These are phyloP conservation scores for Eubucco bourcierii DNA, from an alignment of 2,113 vertebrate genomes.

Conservation along the genomic window DNA sequence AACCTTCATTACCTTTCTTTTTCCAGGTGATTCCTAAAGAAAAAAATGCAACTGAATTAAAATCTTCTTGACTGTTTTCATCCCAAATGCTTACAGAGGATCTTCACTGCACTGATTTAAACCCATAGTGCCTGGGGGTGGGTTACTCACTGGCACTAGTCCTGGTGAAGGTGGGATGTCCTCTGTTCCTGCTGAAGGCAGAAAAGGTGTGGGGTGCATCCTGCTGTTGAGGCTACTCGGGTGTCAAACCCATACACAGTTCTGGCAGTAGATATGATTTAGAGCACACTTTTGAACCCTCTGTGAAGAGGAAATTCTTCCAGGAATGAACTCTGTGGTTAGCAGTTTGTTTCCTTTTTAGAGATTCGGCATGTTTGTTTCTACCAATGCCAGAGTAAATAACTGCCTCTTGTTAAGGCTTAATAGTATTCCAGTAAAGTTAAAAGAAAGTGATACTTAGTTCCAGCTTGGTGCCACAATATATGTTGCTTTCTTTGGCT, in stretches of 20 bases:
- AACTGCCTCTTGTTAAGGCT: constrained; percentile 15
- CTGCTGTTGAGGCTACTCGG: not conserved
- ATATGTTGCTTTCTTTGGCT: not conserved
- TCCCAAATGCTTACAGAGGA: not conserved
- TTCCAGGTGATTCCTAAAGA: not conserved
- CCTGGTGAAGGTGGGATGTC: not conserved
- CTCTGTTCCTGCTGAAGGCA: not conserved
- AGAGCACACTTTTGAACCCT: not conserved
- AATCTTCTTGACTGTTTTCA: not conserved
- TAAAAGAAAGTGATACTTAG: constrained; percentile 39
- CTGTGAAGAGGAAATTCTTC: not conserved
- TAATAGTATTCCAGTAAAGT: constrained; percentile 41
- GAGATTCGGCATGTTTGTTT: not conserved
- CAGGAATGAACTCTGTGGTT: constrained; percentile 18
- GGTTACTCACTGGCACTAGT: not conserved
- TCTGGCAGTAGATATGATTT: constrained; percentile 5
- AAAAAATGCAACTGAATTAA: not conserved
- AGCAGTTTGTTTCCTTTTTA: constrained; percentile 18
- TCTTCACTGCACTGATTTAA: not conserved
- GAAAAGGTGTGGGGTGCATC: not conserved
- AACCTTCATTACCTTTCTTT: not conserved
- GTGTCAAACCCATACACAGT: not conserved
- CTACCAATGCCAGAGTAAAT: constrained; percentile 52
- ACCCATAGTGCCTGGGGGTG: not conserved
- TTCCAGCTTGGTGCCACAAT: constrained; percentile 16